These are phyloP conservation scores for Molossus molossus DNA, from an alignment of 2,797 vertebrate genomes.

Conservation along the genomic window DNA sequence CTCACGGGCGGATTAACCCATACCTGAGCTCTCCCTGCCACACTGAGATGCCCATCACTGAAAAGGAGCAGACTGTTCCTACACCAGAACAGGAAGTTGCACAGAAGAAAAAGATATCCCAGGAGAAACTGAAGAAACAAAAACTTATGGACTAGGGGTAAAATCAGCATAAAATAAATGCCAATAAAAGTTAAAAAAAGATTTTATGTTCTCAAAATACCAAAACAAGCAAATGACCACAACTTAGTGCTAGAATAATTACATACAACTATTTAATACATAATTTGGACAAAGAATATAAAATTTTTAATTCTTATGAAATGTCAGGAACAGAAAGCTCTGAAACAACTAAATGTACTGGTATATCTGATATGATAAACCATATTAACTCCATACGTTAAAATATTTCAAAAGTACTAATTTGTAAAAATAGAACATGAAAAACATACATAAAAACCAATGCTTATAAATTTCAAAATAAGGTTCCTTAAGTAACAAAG, in stretches of 20 bases:
- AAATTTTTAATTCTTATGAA: slow-evolving; percentile 34
- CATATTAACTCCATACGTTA: background rate
- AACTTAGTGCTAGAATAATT: slow-evolving; percentile 1
- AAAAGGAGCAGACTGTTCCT: background rate
- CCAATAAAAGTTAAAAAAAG: background rate
- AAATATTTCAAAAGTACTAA: slow-evolving; percentile 10
- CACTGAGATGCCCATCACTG: background rate
- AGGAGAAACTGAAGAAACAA: background rate
- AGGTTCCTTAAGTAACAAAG: slow-evolving; percentile 18
- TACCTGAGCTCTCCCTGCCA: background rate
- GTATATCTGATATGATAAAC: background rate
- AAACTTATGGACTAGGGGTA: background rate
- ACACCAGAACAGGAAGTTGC: background rate
- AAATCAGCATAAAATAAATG: background rate
- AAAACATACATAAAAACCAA: background rate
- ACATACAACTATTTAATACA: background rate
- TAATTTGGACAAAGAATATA: background rate
- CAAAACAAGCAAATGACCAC: slow-evolving; percentile 50
- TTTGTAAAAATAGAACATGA: slow-evolving; percentile 12
- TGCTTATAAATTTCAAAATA: slow-evolving; percentile 51
- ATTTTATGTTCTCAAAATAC: slow-evolving; percentile 4
- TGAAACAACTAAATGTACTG: background rate
- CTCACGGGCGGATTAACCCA: background rate
- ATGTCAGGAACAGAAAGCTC: slow-evolving; percentile 9
- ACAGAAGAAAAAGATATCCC: background rate